Base-by-base conservation (phyloP, 2,113 vertebrate genomes). In the Campylorhamphus procurvoides region DNA sequence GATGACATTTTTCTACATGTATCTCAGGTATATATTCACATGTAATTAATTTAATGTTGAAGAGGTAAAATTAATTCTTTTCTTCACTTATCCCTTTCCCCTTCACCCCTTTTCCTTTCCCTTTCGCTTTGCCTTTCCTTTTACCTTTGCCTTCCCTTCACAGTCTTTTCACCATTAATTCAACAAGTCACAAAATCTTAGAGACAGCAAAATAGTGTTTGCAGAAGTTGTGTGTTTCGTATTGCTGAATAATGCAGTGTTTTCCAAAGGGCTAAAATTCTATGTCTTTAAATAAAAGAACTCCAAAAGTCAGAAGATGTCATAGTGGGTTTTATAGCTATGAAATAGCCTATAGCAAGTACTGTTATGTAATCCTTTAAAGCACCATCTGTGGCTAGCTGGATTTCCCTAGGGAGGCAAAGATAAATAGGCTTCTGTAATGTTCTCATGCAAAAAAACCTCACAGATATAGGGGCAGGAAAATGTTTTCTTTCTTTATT, bases 321-420 rank as follows among this genome's bases (percentile, higher is more conserved):
- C 44, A 56, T 58, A 68, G 42, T 49, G 37, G 11, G 50, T 67
- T 85, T 96, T 91, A 89, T 53, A 59, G 56, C 17, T 96, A 40
- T 89, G 74, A 77, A 89, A 92, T 25, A 93, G 40, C 52, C 59
- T 90, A n/a, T 62, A 87, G 73, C 5, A 1, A 64, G 24, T 67
- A 64, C 27, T 67, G 29, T 78, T 93, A 85, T 29, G 62, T 95
- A 92, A 94, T 89, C 56, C 56, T 89, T 95, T 94, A 94, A 96
- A 89, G 16, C 17, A 71, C 29, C 33, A 35, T 92, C 95, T 95
- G 35, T 79, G 28, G 44, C 28, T 71, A 86, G 66, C 67, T 89
- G 28, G 1, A 80, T 92, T 96, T 76, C 79, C 74, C 42, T 53
- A 49, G 50, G 18, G 12, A 9, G 49, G 1, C 25, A 55, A 20